phyloP scores from a whole-genome alignment of 2,113 vertebrate genomes.

The Pachypanchax playfairii region DNA sequence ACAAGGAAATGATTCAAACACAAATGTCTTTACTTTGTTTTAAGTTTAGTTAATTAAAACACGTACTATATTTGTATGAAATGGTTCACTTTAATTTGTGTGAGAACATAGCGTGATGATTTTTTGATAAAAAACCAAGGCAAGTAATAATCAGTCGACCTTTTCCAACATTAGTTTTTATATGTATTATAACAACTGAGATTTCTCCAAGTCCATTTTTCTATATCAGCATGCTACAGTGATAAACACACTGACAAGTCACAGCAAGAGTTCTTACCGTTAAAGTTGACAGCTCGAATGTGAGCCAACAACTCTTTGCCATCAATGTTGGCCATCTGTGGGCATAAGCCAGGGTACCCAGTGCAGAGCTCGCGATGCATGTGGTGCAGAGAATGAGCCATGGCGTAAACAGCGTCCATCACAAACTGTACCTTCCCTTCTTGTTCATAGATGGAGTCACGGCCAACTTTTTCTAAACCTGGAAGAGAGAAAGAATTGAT shows the following conservation, averaged over 20 bases:
- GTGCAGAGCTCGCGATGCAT: conserved; percentile 93
- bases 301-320: conserved; percentile 92
- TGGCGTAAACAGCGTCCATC: conserved; percentile 94
- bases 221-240: not conserved
- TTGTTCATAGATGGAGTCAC: conserved; percentile 93
- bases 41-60: too few relatives aligned
- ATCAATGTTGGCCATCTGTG: conserved; percentile 88
- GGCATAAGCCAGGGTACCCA: conserved; percentile 89
- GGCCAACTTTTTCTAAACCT: conserved; percentile 93
- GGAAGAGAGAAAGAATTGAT: conserved; percentile 20
- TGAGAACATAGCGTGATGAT: too few relatives aligned
- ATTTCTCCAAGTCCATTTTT: too few relatives aligned
- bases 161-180: too few relatives aligned
- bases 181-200: too few relatives aligned
- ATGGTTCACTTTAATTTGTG: too few relatives aligned
- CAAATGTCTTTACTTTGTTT: too few relatives aligned
- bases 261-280: conserved; percentile 78
- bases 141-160: too few relatives aligned
- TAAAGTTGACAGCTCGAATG: conserved; percentile 90
- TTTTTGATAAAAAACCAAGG: too few relatives aligned
- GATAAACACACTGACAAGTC: not conserved
- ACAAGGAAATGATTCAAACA: too few relatives aligned
- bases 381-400: conserved; percentile 93
- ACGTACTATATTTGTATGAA: too few relatives aligned
- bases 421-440: conserved; percentile 99